Evolutionary conservation across 2,888 invertebrate genomes (phyloP).

Genomic region (Catotricha subobsoleta): DNA sequence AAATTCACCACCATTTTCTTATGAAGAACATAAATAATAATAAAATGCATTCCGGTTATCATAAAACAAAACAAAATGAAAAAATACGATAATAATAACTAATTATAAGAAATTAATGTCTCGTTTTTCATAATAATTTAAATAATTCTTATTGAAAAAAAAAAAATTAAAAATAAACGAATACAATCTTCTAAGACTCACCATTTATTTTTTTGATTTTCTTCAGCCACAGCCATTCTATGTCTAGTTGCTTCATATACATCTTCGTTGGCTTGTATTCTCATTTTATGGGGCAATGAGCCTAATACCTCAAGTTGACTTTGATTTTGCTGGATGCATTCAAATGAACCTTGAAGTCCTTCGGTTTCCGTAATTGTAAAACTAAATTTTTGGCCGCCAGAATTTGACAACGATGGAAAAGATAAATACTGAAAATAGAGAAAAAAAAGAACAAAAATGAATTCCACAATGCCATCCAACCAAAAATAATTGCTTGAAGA

Average conservation of each 20-base stretch:
- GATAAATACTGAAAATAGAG: slow-evolving; percentile 61
- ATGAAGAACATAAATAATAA: not conserved
- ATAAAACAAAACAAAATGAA: not conserved
- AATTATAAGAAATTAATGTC: too few species aligned
- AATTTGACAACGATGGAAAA: slow-evolving; percentile 41
- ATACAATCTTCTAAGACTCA: slow-evolving; percentile 22
- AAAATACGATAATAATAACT: not conserved
- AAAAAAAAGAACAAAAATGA: too few species aligned
- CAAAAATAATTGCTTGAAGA: not conserved
- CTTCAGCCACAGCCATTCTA: slow-evolving; percentile 80
- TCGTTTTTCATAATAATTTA: not conserved
- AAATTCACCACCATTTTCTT: too few species aligned
- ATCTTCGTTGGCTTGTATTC: slow-evolving; percentile 89
- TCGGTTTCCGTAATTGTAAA: slow-evolving; percentile 47
- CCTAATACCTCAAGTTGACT: slow-evolving; percentile 66
- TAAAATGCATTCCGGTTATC: not conserved
- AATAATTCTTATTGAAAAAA: not conserved
- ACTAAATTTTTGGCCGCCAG: slow-evolving; percentile 23
- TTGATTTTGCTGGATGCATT: slow-evolving; percentile 63
- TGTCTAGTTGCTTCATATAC: slow-evolving; percentile 83
- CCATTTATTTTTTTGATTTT: slow-evolving; percentile 88
- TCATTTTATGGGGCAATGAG: slow-evolving; percentile 70
- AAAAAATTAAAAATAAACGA: not conserved
- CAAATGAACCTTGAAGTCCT: slow-evolving; percentile 75
- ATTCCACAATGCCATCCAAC: not conserved